These are phyloP conservation scores for Osmoderma eremita DNA, from an alignment of 2,888 invertebrate genomes.

Conservation along the genomic window DNA sequence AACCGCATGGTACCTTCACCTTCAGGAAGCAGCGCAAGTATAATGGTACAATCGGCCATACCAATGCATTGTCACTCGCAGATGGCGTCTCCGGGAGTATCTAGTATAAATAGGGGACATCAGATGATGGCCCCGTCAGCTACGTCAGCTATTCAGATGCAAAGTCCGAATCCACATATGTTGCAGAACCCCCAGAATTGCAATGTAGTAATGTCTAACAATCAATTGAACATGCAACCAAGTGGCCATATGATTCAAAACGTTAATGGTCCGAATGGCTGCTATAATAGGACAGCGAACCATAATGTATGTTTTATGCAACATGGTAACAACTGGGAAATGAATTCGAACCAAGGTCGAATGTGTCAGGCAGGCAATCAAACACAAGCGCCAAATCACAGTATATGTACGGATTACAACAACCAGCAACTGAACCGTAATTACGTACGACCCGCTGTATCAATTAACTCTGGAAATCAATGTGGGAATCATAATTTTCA, in stretches of 20 bases:
- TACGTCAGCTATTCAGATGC: conserved; percentile 52
- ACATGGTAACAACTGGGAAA: conserved; percentile 55
- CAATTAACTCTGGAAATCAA: conserved; percentile 44
- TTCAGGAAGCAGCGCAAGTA: conserved; percentile 49
- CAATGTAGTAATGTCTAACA: conserved; percentile 39
- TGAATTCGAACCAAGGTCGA: conserved; percentile 48
- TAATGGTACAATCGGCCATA: conserved; percentile 52
- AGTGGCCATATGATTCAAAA: conserved; percentile 46
- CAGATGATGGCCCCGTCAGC: conserved; percentile 46
- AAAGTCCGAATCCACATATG: conserved; percentile 47
- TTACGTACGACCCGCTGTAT: conserved; percentile 47
- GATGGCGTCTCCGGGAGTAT: conserved; percentile 51
- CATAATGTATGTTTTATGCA: conserved; percentile 55
- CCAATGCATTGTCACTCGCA: conserved; percentile 56
- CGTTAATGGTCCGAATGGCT: conserved; percentile 45
- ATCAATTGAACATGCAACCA: conserved; percentile 17
- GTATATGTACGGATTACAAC: conserved; percentile 53
- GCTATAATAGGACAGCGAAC: conserved; percentile 52
- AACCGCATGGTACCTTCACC: conserved; percentile 54
- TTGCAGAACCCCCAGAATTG: conserved; percentile 45
- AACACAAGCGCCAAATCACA: conserved; percentile 28
- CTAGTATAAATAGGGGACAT: conserved; percentile 35
- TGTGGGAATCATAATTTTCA: conserved; percentile 53
- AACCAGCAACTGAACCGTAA: conserved; percentile 49
- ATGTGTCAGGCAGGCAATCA: conserved; percentile 51